These are phyloP conservation scores for Leuciscus waleckii DNA, from an alignment of 2,797 vertebrate genomes.

Conservation along the genomic window DNA sequence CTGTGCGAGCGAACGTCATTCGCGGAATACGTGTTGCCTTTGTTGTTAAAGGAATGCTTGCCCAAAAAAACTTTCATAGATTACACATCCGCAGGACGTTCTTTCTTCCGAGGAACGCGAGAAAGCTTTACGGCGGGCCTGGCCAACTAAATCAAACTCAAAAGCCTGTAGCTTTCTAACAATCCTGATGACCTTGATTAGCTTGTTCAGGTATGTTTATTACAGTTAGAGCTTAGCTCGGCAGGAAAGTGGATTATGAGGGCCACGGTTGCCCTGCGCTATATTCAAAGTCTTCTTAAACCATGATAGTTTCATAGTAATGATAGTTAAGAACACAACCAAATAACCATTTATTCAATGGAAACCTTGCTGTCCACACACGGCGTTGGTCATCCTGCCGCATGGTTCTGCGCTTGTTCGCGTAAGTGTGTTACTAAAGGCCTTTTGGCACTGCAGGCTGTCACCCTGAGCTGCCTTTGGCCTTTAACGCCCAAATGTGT, in stretches of 20 bases:
- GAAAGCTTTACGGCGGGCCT: not conserved
- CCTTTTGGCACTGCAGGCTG: constrained; percentile 9
- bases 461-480: constrained; percentile 62
- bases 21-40: not conserved
- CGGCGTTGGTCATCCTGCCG: not conserved
- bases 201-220: not conserved
- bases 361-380: not conserved
- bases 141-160: not conserved
- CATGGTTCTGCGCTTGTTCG: not conserved
- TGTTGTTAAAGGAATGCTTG: not conserved
- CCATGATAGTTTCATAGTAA: too few species aligned
- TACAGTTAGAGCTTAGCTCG: not conserved
- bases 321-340: not conserved
- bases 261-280: not conserved
- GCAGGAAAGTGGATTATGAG: not conserved
- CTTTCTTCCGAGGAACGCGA: accelerated
- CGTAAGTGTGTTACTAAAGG: not conserved
- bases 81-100: too few species aligned
- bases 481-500: not conserved
- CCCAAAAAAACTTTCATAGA: not conserved
- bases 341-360: too few species aligned
- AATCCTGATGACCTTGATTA: not conserved
- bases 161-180: not conserved
- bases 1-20: not conserved
- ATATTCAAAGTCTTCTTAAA: not conserved